Base-by-base conservation (phyloP, 2,888 invertebrate species). In the Tyria jacobaeae region DNA sequence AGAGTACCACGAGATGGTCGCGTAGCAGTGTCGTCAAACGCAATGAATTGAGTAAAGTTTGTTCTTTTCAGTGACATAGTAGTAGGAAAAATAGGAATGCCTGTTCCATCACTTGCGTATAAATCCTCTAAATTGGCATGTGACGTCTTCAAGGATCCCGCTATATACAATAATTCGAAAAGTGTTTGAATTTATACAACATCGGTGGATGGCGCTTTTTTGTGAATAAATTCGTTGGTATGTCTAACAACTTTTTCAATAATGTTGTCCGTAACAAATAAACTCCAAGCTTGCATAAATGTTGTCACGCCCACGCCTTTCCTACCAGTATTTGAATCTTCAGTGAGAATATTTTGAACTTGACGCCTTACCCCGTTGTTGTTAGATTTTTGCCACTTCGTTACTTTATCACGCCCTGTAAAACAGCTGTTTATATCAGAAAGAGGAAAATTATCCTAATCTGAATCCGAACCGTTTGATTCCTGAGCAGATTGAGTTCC, bases 121-220 rank as follows among this genome's bases (percentile, higher is more conserved):
- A 75, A 68, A 73, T 75, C 73, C 58, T 73, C 70, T 66, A 72
- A 71, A 72, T 71, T 71, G 53, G 60, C 64, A 48, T 73, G 70
- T 65, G 65, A 39, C 5, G 15, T n/a, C 39, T 15, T 15, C 39
- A 39, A n/a, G 15, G 39, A 15, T 39, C 39, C 39, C 5, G 39
- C n/a, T 15, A 39, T 39, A 1, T 39, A 39, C n/a, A 39, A 15
- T n/a, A n/a, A 39, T 39, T n/a, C 39, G 5, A 39, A 4, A 15
- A 39, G 39, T 39, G 39, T n/a, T 5, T 1, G 39, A 39, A 39
- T 39, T 39, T n/a, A 15, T 6, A 39, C 39, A 15, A 0, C n/a
- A 39, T 39, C 39, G 6, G 39, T 39, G 4, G 39, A n/a, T 37
- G 37, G 37, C 37, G 37, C 3, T 37, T 37, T 37, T 37, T 37